Evolutionary conservation across 1,140 invertebrate species (phyloP).

Genomic region (Mylabris phalerata): DNA sequence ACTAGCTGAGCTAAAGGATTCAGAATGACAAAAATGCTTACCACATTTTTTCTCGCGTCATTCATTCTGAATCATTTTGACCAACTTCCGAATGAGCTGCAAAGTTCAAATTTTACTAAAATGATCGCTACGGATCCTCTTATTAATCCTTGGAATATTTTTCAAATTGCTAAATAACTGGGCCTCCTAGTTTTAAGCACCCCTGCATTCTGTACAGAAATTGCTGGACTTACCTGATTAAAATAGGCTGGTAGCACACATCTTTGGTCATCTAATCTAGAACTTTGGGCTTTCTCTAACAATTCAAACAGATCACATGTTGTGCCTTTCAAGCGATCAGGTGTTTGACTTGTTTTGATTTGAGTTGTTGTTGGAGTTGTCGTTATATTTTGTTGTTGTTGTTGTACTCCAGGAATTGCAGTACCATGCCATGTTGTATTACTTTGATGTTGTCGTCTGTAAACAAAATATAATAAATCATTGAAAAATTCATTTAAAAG

Average conservation of each 20-base stretch:
- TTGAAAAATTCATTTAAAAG: no score
- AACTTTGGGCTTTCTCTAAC: conserved; percentile 84
- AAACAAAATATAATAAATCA: conserved; percentile 11
- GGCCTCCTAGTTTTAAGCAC: no score
- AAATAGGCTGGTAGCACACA: conserved; percentile 85
- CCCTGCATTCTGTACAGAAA: no score
- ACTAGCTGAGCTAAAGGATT: no score
- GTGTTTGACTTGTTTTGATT: conserved; percentile 26
- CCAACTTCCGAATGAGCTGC: no score
- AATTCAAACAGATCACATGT: conserved; percentile 83
- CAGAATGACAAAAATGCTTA: no score
- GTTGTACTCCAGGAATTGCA: conserved; percentile 39
- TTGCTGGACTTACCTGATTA: conserved; percentile 59
- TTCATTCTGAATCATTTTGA: no score
- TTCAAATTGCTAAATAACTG: no score
- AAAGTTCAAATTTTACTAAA: neutral
- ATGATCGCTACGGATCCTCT: no score
- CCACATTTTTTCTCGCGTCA: no score
- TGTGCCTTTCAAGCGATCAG: conserved; percentile 53
- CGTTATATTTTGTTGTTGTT: conserved; percentile 12
- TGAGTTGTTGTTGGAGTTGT: conserved; percentile 4
- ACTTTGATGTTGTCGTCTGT: conserved; percentile 46
- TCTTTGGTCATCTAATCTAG: conserved; percentile 87
- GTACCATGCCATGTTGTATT: conserved; percentile 44
- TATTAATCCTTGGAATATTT: no score